Percentiles rank a stretch among this genome's conserved stretches.
phyloP scores from a whole-genome alignment of 2,113 vertebrate species.

The Ameiurus melas region DNA sequence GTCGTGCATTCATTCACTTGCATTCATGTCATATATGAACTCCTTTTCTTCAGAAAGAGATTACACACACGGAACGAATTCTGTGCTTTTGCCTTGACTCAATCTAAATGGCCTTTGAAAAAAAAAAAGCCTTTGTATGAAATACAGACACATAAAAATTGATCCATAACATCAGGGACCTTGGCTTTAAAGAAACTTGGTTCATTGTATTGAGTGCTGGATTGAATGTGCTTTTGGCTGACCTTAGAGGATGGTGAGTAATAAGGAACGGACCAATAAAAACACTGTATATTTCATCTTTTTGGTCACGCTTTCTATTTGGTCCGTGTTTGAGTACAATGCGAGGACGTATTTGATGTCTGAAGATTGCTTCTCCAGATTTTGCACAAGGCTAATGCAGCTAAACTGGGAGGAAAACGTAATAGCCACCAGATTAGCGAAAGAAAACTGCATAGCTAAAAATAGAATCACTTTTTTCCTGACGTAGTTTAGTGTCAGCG shows the following conservation, averaged over 20 bases:
- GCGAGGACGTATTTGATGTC: background rate
- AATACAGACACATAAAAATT: slow-evolving; percentile 67
- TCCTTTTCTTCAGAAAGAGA: background rate
- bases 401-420: background rate
- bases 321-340: background rate
- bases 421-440: background rate
- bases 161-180: slow-evolving; percentile 66
- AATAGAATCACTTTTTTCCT: background rate
- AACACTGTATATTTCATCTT: background rate
- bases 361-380: background rate
- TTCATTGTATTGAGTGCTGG: background rate
- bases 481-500: background rate
- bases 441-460: background rate
- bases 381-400: background rate
- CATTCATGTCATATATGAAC: background rate
- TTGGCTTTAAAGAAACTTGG: slow-evolving; percentile 54
- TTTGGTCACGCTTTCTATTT: background rate
- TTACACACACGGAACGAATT: background rate
- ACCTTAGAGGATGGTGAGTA: slow-evolving; percentile 2
- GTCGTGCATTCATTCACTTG: background rate
- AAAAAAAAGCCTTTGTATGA: slow-evolving; percentile 47
- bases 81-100: background rate
- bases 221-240: background rate
- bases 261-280: slow-evolving; percentile 18
- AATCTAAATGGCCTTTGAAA: slow-evolving; percentile 22